A percentile compares a stretch with the other conserved stretches of the same genome.
Conservation (phyloP, 2,797 vertebrate species). For the Acipenser oxyrinchus region DNA sequence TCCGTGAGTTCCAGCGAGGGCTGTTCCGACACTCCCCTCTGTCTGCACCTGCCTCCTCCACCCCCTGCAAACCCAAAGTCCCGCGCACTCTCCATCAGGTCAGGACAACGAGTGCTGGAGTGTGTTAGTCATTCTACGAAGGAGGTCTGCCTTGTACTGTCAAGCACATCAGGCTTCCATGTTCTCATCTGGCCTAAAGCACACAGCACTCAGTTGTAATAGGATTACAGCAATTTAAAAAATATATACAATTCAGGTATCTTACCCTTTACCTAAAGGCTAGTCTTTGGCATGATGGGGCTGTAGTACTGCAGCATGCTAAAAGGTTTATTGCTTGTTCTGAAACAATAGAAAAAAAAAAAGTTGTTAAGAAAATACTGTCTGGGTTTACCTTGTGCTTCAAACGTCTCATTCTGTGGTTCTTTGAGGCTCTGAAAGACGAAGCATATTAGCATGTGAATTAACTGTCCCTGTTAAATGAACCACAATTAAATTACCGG, state of each 20-base stretch:
- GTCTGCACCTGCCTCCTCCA: conserved; percentile 45
- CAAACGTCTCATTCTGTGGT: conserved; percentile 39
- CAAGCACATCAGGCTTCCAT: conserved; percentile 42
- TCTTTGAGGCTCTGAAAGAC: conserved; percentile 59
- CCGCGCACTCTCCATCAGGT: conserved; percentile 42
- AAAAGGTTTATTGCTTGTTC: too few species aligned
- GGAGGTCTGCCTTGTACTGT: conserved; percentile 20
- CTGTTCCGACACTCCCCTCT: conserved; percentile 41
- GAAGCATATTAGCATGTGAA: conserved; percentile 11
- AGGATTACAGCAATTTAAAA: too few species aligned
- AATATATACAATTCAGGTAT: too few species aligned
- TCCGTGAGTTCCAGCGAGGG: conserved; percentile 58
- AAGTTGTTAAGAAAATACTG: neutral
- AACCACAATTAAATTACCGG: too few species aligned
- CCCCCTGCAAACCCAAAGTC: conserved; percentile 36
- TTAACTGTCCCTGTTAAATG: too few species aligned
- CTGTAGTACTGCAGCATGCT: too few species aligned
- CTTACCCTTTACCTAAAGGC: too few species aligned
- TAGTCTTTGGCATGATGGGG: too few species aligned
- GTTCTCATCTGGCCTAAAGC: conserved; percentile 48
- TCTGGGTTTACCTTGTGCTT: conserved; percentile 49
- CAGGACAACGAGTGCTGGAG: conserved; percentile 13
- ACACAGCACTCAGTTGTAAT: neutral
- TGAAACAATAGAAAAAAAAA: too few species aligned
- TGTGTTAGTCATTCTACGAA: too few species aligned